Evolutionary conservation across 2,888 invertebrate genomes (phyloP), one percentile per base, ranked within the genome.

Genomic region (Neocrepidodera transversa): DNA sequence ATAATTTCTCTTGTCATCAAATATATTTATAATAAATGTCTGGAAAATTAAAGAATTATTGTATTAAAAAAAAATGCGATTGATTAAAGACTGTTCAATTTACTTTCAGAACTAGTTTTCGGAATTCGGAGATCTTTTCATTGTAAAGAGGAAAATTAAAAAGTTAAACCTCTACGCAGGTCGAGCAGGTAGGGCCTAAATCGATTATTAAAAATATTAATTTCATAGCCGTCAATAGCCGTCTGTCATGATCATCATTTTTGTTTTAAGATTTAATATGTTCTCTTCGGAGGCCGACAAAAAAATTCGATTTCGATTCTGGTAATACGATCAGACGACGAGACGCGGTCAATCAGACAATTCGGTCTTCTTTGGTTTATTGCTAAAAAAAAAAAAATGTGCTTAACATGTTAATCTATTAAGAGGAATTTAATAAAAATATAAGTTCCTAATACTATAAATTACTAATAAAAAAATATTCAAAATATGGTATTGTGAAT

Each of bases 121-220:
- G 17, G 11, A 43, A 20, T 43, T 43, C 43, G 11, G 43, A 43
- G 2, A 7, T 20, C 11, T 20, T 13, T 43, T 43, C 43, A 10
- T 23, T 23, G 43, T 43, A 43, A 40, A 17, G 40, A 17, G 40
- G 40, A 18, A 40, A 40, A 20, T 43, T 20, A 40, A 40, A 40
- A 40, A 40, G 6, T 18, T 17, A 20, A 43, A 43, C 23, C 23
- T 43, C 10, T 20, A 20, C 11, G 13, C 23, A 23, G 16, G 10
- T 40, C 40, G 49, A 48, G 62, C 65, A 68, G 69, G 65, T 69
- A 68, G 72, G 70, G 64, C 71, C 70, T 61, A 72, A 75, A 74
- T 74, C 75, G 74, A 75, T 75, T 75, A 75, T 74, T 73, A 73
- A 74, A 74, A 74, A 74, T 75, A 75, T 75, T 75, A 75, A 75